Evolutionary conservation across 2,113 vertebrate species (phyloP).

Genomic region (Brachyistius frenatus): DNA sequence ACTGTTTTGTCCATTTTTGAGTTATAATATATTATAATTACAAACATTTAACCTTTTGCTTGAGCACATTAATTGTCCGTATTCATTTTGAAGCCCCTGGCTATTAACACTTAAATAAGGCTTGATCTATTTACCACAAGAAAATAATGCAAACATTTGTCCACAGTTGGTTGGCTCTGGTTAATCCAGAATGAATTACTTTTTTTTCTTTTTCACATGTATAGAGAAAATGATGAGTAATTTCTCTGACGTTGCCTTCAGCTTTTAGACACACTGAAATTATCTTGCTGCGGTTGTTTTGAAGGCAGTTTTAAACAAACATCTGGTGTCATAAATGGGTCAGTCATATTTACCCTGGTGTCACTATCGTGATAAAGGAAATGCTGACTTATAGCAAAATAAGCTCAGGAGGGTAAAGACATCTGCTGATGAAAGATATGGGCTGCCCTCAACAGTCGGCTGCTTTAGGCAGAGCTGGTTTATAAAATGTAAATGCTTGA

Average conservation of each 20-base stretch:
- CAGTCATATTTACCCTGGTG: conserved; percentile 19
- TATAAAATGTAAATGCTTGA: background rate
- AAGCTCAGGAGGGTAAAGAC: conserved; percentile 34
- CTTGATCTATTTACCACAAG: no score
- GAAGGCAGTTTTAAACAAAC: background rate
- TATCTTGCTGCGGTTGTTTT: background rate
- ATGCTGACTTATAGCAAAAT: conserved; percentile 56
- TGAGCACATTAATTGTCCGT: no score
- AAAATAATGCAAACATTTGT: no score
- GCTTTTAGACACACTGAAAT: background rate
- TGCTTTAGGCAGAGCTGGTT: background rate
- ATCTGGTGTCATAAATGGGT: conserved; percentile 18
- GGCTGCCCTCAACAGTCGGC: conserved; percentile 28
- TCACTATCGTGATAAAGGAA: conserved; percentile 49
- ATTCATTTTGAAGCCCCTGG: no score
- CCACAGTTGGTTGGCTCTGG: no score
- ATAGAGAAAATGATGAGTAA: background rate
- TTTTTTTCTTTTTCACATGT: no score
- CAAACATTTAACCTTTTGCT: no score
- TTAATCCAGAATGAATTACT: no score
- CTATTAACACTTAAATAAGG: no score
- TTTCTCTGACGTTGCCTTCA: conserved; percentile 5
- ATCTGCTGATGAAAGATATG: conserved; percentile 54
- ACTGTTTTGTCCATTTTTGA: no score
- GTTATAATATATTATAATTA: no score